These are phyloP conservation scores for Kryptolebias ocellatus DNA, from an alignment of 2,797 vertebrate species.

Conservation along the genomic window DNA sequence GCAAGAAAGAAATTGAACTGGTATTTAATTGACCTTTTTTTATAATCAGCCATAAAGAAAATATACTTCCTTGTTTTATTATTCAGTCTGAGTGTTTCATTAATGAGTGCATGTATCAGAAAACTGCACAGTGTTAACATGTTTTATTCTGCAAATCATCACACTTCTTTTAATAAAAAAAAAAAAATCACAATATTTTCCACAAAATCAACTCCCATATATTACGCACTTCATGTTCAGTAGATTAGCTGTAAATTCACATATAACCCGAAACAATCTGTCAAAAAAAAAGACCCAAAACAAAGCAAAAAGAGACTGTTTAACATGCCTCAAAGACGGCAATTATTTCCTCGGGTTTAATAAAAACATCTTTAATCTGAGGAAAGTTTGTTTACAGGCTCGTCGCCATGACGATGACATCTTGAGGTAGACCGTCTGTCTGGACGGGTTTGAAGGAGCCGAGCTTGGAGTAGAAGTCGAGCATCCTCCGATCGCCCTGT, in stretches of 20 bases:
- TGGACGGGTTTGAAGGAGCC: slow-evolving; percentile 88
- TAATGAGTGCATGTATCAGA: not conserved
- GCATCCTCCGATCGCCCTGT: slow-evolving; percentile 88
- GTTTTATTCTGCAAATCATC: too few relatives aligned
- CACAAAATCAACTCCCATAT: not conserved
- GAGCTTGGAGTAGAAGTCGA: slow-evolving; percentile 91
- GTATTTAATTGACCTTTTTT: too few relatives aligned
- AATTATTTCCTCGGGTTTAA: not conserved
- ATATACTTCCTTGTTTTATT: too few relatives aligned
- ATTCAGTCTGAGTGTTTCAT: not conserved
- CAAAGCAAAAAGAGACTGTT: not conserved
- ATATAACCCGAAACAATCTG: not conserved
- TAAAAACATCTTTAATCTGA: slow-evolving; percentile 10
- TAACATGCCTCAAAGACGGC: not conserved
- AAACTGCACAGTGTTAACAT: too few relatives aligned
- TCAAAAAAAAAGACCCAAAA: too few relatives aligned
- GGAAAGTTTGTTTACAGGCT: slow-evolving; percentile 80
- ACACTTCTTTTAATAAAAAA: too few relatives aligned
- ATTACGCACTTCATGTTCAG: too few relatives aligned
- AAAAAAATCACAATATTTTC: not conserved
- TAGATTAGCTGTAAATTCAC: too few relatives aligned
- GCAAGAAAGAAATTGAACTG: not conserved
- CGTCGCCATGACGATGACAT: slow-evolving; percentile 89
- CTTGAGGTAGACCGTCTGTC: slow-evolving; percentile 86
- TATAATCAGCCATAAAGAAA: too few relatives aligned